Percentiles rank a stretch among this genome's conserved stretches.
Conservation (phyloP, 1,140 invertebrate genomes). For the Bathynomus jamesi region DNA sequence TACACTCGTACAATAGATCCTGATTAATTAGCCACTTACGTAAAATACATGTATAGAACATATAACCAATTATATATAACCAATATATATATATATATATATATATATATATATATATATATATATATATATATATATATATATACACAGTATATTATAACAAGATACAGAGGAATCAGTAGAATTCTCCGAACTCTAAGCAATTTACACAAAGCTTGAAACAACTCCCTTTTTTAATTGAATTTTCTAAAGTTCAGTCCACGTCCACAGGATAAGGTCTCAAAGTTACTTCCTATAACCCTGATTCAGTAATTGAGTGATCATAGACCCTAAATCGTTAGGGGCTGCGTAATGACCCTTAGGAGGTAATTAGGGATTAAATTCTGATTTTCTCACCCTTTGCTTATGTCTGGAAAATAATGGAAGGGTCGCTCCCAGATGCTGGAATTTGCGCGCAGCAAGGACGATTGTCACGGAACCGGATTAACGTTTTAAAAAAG, state of each 20-base stretch:
- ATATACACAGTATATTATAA: not conserved
- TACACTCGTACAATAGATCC: no score
- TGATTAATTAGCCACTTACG: no score
- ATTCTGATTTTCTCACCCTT: not conserved
- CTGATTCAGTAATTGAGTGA: not conserved
- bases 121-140: slow-evolving; percentile 4
- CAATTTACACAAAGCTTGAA: no score
- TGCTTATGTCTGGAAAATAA: not conserved
- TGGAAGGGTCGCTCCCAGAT: not conserved
- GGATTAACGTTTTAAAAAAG: no score
- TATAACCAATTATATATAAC: not conserved
- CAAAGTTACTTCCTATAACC: no score
- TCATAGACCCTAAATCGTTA: not conserved
- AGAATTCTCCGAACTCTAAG: no score
- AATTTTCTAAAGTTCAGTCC: no score
- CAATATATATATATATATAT: slow-evolving; percentile 2
- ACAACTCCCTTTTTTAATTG: no score
- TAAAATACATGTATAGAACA: no score
- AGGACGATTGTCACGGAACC: no score
- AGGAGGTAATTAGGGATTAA: not conserved
- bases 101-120: slow-evolving; percentile 10
- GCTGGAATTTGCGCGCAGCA: not conserved
- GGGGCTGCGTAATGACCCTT: not conserved
- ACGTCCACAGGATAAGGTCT: no score
- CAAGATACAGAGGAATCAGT: not conserved